Evolutionary conservation across 2,888 invertebrate species (phyloP), one percentile per base, ranked within the genome.

Genomic region (Dryobotodes eremita): DNA sequence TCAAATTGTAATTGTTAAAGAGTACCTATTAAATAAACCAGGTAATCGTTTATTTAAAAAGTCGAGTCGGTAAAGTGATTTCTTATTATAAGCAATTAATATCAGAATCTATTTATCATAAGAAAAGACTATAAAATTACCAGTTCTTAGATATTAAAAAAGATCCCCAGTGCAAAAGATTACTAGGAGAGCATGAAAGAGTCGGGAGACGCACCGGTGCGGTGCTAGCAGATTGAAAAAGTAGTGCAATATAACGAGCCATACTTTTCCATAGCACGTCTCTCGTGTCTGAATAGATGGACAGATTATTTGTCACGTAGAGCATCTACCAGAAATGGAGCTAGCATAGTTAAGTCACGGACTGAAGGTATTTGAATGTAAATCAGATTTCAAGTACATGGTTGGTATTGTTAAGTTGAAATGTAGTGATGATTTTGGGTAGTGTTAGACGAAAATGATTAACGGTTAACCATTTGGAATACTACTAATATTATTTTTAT

Each of bases 251-350:
- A 61, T 77, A 72, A 77, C 75, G 48, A 77, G 69, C 75, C 61
- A 77, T 71, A 83, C 64, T 59, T 48, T 36, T 31, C 71, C 69
- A 79, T 66, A 80, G 75, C 64, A 8, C 68, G 68, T 75, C 59
- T 8, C 23, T 53, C 48, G 46, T 70, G 73, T 20, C 61, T 87
- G 89, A 89, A 89, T 82, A 75, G 85, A 70, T 55, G 70, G 73
- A 75, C 82, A 79, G 85, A 89, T 87, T 87, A 78, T 79, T 65
- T 83, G 76, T 75, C 85, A 80, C 75, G 77, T 74, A 68, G 61
- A 71, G 36, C 66, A 65, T 70, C 73, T 61, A 36, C 72, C 71
- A 23, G 64, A 74, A 31, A 73, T 78, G 57, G 59, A 69, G 68
- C 76, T 57, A 69, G 76, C 79, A 71, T 74, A 73, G 74, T 71